Base-by-base conservation (phyloP, 2,113 vertebrate genomes). In the Oryzias celebensis region DNA sequence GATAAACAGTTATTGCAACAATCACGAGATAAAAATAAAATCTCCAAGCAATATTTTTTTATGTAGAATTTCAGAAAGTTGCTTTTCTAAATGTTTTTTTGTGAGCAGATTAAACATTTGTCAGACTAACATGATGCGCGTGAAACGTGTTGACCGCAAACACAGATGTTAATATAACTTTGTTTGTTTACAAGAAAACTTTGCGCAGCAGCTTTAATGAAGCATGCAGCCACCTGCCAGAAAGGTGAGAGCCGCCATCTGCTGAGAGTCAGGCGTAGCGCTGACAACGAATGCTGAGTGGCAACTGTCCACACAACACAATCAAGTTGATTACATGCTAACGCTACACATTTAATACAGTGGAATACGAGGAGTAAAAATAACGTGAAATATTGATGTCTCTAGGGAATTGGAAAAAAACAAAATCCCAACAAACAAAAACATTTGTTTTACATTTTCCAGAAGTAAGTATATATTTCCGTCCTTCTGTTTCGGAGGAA, bases 131-230 rank as follows among this genome's bases (percentile, higher is more conserved):
- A 20, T 23, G 48, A 12, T 36, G 8, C 36, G 12, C 36, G 12
- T 22, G 48, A 49, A 49, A 10, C 48, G 13, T 20, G 7, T 47
- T 20, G 48, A 16, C 24, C 14, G 16, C 14, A 52, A 26, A 22
- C 48, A 49, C 12, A 49, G 48, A 20, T 52, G 23, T 6, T 26
- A 52, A 52, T 15, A 26, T 26, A 26, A 52, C 50, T 52, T 28
- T 52, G 14, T 26, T 26, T 52, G 23, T 52, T 26, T 26, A 52
- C 50, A 8, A 49, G 48, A 49, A 24, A 51, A 51, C 49, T 52
- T 17, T 7, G 14, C 23, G 16, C 49, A 17, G 16, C 26, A 45
- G 14, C 15, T 24, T 24, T 45, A 58, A 45, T 15, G 15, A 17
- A 24, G 43, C 22, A 15, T 22, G 43, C 44, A 23, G 22, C 16